Percentiles rank a stretch among this genome's conserved stretches.
These are phyloP conservation scores for Euclidia mi DNA, from an alignment of 2,888 invertebrate species.

Conservation along the genomic window DNA sequence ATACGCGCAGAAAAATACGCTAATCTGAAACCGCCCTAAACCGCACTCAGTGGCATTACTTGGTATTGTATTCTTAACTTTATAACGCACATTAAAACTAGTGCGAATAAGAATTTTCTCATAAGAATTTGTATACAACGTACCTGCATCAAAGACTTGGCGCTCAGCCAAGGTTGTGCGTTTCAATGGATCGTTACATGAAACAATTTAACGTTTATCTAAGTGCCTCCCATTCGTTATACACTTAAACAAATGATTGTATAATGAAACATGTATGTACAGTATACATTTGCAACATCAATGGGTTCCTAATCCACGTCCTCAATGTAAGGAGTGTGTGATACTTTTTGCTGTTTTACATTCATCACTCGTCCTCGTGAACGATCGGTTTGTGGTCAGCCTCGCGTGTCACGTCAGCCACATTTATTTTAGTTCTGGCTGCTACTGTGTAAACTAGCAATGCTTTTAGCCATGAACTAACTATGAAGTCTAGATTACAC, in stretches of 20 bases:
- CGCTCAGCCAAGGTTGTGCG: slow-evolving; percentile 74
- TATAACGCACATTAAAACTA: slow-evolving; percentile 17
- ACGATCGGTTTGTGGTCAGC: slow-evolving; percentile 57
- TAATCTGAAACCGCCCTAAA: too few species aligned
- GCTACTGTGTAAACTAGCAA: slow-evolving; percentile 30
- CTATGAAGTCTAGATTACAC: slow-evolving; percentile 5
- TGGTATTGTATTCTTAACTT: slow-evolving; percentile 12
- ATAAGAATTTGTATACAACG: slow-evolving; percentile 31
- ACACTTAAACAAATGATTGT: slow-evolving; percentile 48
- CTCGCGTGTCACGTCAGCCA: slow-evolving; percentile 46
- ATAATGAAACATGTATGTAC: slow-evolving; percentile 39
- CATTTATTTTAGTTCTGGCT: slow-evolving; percentile 27
- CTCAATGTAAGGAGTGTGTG: slow-evolving; percentile 33
- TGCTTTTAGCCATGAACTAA: slow-evolving; percentile 22
- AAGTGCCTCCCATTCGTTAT: slow-evolving; percentile 56
- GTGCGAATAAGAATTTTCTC: slow-evolving; percentile 22
- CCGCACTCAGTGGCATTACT: background rate
- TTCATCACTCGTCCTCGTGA: slow-evolving; percentile 56
- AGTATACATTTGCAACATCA: slow-evolving; percentile 23
- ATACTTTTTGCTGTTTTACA: slow-evolving; percentile 53
- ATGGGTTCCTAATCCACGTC: slow-evolving; percentile 31
- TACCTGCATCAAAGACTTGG: slow-evolving; percentile 73
- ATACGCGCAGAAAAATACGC: too few species aligned
- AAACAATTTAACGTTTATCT: slow-evolving; percentile 63
- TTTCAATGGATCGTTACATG: slow-evolving; percentile 75